These are phyloP conservation scores for Smittia aterrima DNA, from an alignment of 2,888 invertebrate species.

Conservation along the genomic window DNA sequence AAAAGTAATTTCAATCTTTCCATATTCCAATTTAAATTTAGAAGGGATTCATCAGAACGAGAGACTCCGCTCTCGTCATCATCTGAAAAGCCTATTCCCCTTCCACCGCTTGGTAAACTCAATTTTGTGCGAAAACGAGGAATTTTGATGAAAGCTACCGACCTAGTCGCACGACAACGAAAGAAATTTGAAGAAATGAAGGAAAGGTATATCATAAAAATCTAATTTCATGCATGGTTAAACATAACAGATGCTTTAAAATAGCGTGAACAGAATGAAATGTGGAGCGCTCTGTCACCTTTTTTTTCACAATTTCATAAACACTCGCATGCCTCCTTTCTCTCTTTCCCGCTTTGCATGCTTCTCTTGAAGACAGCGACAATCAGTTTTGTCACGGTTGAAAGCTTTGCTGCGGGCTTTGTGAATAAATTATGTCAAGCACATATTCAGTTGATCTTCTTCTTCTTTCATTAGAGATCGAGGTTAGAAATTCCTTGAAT, in stretches of 20 bases:
- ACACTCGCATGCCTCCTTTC: not conserved
- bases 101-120: not conserved
- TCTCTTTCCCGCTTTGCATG: too few species aligned
- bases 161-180: not conserved
- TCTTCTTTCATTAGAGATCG: too few species aligned
- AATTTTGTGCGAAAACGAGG: not conserved
- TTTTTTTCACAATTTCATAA: not conserved
- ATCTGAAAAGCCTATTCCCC: not conserved
- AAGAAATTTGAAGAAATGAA: not conserved
- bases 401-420: too few species aligned
- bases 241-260: slow-evolving; percentile 37
- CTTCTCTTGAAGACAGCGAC: too few species aligned
- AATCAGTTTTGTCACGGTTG: too few species aligned
- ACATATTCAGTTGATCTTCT: too few species aligned
- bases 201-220: slow-evolving; percentile 36
- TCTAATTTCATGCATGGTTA: slow-evolving; percentile 41
- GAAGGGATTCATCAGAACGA: too few species aligned
- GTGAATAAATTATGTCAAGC: too few species aligned
- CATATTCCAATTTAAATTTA: too few species aligned
- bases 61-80: too few species aligned
- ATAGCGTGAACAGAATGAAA: slow-evolving; percentile 19
- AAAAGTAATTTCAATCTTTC: too few species aligned
- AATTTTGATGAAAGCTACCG: not conserved
- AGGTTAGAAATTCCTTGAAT: too few species aligned
- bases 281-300: not conserved